phyloP scores from a whole-genome alignment of 2,113 vertebrate species.

The Peromyscus maniculatus region DNA sequence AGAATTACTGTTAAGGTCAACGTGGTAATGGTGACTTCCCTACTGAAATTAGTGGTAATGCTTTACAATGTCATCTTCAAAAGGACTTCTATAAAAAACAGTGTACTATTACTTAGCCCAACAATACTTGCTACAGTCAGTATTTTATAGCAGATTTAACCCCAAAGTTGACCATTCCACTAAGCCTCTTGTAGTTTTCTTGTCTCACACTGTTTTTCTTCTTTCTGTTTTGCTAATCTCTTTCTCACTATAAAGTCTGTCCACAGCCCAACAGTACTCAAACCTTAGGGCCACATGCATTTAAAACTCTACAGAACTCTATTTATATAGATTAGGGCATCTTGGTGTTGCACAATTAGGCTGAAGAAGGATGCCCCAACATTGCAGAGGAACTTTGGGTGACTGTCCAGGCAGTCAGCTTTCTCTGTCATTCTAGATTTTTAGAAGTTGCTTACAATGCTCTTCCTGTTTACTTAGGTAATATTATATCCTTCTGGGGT shows the following conservation, averaged over 20 bases:
- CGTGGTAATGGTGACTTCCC: background rate
- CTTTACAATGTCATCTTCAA: conserved; percentile 7
- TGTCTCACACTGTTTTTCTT: background rate
- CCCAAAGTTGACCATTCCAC: conserved; percentile 38
- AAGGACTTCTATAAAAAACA: background rate
- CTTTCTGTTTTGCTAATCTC: conserved; percentile 30
- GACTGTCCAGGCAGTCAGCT: no score
- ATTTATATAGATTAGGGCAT: background rate
- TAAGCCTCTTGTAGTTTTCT: background rate
- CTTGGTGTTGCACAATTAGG: background rate
- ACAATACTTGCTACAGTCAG: background rate
- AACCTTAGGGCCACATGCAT: background rate
- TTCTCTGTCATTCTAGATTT: no score
- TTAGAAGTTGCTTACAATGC: no score
- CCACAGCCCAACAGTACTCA: background rate
- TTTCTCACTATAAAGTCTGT: background rate
- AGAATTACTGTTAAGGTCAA: background rate
- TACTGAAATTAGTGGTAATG: conserved; percentile 40
- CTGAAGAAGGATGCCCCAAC: no score
- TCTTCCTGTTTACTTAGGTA: no score
- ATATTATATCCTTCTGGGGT: no score
- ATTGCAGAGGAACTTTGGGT: no score
- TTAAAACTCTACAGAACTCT: background rate
- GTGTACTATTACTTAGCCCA: background rate
- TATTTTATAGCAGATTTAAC: conserved; percentile 2